Conservation (phyloP, 2,113 vertebrate genomes). For the Orthonyx spaldingii region DNA sequence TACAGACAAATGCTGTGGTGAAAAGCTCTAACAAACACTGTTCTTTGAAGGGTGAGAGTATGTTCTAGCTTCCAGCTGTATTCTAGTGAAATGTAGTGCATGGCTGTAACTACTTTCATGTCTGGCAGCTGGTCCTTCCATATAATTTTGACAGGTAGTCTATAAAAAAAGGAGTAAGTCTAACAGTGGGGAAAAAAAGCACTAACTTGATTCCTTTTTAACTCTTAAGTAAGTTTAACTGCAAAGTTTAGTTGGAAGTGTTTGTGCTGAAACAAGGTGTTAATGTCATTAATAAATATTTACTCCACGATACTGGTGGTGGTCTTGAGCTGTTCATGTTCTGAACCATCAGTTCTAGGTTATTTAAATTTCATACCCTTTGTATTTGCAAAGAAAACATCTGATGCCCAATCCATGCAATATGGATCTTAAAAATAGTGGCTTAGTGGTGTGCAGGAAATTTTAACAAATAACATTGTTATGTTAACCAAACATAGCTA, state of each 20-base stretch:
- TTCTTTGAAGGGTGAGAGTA: neutral
- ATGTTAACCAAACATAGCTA: no score
- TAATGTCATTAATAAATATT: neutral
- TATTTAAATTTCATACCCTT: neutral
- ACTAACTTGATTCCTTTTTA: neutral
- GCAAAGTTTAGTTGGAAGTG: neutral
- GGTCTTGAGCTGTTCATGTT: neutral
- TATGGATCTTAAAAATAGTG: neutral
- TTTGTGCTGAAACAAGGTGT: neutral
- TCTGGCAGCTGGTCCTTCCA: neutral
- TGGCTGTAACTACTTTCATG: neutral
- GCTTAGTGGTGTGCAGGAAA: neutral
- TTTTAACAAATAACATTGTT: neutral
- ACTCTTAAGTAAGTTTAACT: neutral
- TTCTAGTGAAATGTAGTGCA: neutral
- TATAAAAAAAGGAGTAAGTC: neutral
- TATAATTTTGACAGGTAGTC: neutral
- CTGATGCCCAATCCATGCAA: neutral
- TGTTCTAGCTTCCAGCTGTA: neutral
- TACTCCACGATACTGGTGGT: neutral
- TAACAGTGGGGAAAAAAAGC: neutral
- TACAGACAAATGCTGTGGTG: neutral
- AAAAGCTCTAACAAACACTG: neutral
- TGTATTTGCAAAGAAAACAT: neutral
- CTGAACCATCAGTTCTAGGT: neutral